Conservation (phyloP, 2,888 invertebrate species). For the Tetragnatha montana region DNA sequence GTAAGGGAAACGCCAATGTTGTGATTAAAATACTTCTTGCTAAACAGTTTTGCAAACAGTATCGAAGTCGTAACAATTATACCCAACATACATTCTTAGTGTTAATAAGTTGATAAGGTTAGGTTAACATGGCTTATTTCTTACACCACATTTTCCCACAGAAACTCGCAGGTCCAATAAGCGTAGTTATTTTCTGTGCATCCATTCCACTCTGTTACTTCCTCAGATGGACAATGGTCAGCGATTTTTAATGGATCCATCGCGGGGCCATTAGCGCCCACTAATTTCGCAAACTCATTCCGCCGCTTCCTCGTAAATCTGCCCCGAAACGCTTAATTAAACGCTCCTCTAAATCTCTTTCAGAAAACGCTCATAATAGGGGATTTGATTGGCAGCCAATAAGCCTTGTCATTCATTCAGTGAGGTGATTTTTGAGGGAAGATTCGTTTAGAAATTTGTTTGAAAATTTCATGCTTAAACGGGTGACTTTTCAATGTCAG, state of each 20-base stretch:
- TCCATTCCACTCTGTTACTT: slow-evolving; percentile 32
- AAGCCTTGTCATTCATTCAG: slow-evolving; percentile 21
- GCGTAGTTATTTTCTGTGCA: background rate
- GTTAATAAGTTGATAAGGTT: no score
- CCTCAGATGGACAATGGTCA: background rate
- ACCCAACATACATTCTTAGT: no score
- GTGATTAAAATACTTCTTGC: no score
- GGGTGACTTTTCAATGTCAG: no score
- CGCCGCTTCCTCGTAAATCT: slow-evolving; percentile 24
- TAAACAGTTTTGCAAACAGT: no score
- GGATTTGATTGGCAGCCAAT: background rate
- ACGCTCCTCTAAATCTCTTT: slow-evolving; percentile 57
- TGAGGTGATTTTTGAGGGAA: background rate
- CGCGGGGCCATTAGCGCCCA: slow-evolving; percentile 48
- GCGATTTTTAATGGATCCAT: slow-evolving; percentile 62
- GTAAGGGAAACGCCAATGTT: no score
- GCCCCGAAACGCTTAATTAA: slow-evolving; percentile 43
- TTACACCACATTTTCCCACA: no score
- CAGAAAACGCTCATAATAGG: slow-evolving; percentile 12
- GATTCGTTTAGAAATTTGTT: no score
- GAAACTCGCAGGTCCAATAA: no score
- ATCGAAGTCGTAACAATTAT: no score
- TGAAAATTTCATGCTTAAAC: no score
- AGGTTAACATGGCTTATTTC: no score
- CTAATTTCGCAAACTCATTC: slow-evolving; percentile 65